Evolutionary conservation across 2,113 vertebrate species (phyloP), one percentile per base, ranked within the genome.

Genomic region (Hemiprocne comata): DNA sequence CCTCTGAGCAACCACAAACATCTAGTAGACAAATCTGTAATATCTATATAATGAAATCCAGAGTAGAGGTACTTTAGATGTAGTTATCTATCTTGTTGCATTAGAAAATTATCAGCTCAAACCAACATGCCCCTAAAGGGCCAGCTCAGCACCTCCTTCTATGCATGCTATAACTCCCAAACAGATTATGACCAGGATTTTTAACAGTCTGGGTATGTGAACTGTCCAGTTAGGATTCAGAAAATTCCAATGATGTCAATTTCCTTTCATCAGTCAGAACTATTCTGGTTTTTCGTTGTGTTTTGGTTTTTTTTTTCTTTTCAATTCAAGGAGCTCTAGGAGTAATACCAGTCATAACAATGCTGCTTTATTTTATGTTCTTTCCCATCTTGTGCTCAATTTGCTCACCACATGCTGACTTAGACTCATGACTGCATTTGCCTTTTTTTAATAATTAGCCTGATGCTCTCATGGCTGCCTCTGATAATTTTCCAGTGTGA

Each of bases 381-480:
- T 80, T 93, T 85, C 80, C 64, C 38, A 77, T 34, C 61, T 93
- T 81, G n/a, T 36, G 46, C 51, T 74, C 73, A 89, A 33, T 89
- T 96, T 93, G 57, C 71, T 87, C 77, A 55, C 55, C 61, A 81
- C 70, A 69, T 81, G 55, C 57, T 78, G 87, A 86, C n/a, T 60
- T 81, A 85, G 65, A 58, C 29, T 87, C 36, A 66, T 51, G 48
- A 51, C 17, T 78, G 6, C 33, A 29, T 78, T 94, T 85, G n/a
- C 6, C 18, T 18, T 71, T 50, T 58, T 48, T 10, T 42, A 42
- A 42, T 42, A 60, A 51, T 44, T 67, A 78, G 28, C 60, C 12
- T 21, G 3, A 62, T 70, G 51, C 24, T 89, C 16, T 50, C n/a
- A 28, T 71, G 33, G 23, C 23, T 84, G 42, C 17, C 62, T 66